Evolutionary conservation across 2,113 vertebrate genomes (phyloP).

Genomic region (Sminthopsis crassicaudata): DNA sequence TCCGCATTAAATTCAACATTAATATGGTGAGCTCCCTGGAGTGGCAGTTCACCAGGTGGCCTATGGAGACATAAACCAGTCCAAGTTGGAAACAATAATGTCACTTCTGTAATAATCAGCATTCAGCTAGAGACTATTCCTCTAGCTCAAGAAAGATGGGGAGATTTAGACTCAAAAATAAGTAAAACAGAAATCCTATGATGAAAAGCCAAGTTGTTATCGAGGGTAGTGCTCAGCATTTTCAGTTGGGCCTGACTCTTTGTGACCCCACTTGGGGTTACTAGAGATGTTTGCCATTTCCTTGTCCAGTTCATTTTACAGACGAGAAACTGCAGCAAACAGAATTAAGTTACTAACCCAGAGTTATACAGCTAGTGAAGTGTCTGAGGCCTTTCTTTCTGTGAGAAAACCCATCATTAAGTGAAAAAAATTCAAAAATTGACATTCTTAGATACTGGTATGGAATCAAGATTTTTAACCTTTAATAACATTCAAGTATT

Average conservation of each 20-base stretch:
- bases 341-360: too few relatives aligned
- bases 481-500: neutral
- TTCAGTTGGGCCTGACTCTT: too few relatives aligned
- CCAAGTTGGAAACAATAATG: neutral
- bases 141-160: neutral
- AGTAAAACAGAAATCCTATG: neutral
- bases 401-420: neutral
- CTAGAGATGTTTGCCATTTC: too few relatives aligned
- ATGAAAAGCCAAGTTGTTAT: neutral
- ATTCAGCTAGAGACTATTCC: neutral
- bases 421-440: neutral
- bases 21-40: neutral
- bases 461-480: neutral
- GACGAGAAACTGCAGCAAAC: too few relatives aligned
- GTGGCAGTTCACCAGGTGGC: neutral
- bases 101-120: neutral
- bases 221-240: too few relatives aligned
- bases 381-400: too few relatives aligned
- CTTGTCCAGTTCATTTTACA: too few relatives aligned
- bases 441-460: neutral
- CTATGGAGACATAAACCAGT: neutral
- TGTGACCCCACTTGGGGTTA: too few relatives aligned
- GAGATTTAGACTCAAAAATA: neutral
- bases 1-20: neutral
- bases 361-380: too few relatives aligned